These are phyloP conservation scores for Nycticryphes semicollaris DNA, from an alignment of 2,113 vertebrate genomes.

Conservation along the genomic window DNA sequence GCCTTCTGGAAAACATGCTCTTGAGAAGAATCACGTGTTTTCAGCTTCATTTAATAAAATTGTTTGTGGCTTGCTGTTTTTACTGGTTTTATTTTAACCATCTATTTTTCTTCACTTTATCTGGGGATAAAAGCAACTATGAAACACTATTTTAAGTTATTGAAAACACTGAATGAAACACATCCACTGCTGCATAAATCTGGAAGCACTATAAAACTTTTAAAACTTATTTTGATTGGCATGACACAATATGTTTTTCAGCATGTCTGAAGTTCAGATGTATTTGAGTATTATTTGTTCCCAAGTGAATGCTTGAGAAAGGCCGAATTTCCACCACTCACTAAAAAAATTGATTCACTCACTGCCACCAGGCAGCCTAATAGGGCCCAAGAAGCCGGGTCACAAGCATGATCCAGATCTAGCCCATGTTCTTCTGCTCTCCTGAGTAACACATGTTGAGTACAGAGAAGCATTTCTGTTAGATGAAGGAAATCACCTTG, in stretches of 20 bases:
- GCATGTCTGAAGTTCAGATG: background rate
- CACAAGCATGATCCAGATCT: background rate
- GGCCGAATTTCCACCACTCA: background rate
- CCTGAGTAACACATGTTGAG: fast-evolving
- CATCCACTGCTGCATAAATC: background rate
- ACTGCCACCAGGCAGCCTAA: background rate
- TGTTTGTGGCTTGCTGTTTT: background rate
- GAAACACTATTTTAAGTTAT: background rate
- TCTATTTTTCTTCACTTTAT: background rate
- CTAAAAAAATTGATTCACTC: background rate
- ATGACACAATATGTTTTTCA: background rate
- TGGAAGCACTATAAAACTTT: background rate
- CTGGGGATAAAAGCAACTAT: background rate
- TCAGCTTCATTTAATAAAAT: background rate
- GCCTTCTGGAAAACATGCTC: background rate
- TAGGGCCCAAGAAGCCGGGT: background rate
- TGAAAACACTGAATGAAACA: background rate
- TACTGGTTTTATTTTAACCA: background rate
- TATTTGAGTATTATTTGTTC: background rate
- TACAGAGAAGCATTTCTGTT: background rate
- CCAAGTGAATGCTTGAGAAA: background rate
- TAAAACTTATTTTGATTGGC: background rate
- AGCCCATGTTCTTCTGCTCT: background rate
- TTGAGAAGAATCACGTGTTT: background rate
- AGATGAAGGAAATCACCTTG: background rate